Conservation (phyloP, 2,888 invertebrate genomes). For the Chymomyza caudatula region DNA sequence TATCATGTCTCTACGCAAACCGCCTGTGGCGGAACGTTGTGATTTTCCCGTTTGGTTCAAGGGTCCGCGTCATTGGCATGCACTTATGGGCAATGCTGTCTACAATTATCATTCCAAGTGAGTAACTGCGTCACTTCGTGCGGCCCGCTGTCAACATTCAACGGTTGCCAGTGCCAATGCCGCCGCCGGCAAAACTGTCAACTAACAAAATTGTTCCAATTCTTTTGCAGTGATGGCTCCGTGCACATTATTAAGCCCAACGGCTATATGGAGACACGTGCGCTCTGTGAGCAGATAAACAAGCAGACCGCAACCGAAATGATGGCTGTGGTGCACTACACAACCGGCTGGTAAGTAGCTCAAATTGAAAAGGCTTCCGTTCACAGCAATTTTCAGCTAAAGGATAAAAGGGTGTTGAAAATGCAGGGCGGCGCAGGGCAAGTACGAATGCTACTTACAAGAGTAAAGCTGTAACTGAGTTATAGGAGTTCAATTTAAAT, state of each 20-base stretch:
- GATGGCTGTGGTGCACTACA: constrained; percentile 84
- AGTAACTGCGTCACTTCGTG: constrained; percentile 41
- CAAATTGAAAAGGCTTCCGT: constrained; percentile 29
- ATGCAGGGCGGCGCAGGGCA: background rate
- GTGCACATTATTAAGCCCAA: constrained; percentile 79
- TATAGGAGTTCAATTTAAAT: background rate
- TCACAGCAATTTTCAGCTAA: background rate
- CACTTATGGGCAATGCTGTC: constrained; percentile 89
- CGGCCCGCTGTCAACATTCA: background rate
- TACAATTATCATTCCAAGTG: constrained; percentile 89
- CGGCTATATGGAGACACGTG: constrained; percentile 78
- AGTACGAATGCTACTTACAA: background rate
- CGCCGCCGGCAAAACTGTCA: constrained; percentile 39
- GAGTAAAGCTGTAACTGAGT: background rate
- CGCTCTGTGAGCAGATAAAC: constrained; percentile 78
- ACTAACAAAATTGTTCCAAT: constrained; percentile 42
- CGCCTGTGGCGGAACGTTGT: constrained; percentile 80
- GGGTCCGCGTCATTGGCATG: constrained; percentile 91
- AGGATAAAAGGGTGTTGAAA: background rate
- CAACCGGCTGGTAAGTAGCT: constrained; percentile 84
- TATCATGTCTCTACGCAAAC: constrained; percentile 78
- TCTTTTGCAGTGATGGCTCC: constrained; percentile 76
- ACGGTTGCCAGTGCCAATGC: constrained; percentile 7
- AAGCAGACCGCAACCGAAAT: constrained; percentile 80
- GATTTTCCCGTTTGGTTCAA: constrained; percentile 93